phyloP scores from a whole-genome alignment of 1,140 invertebrate genomes.

The Phocides pigmalion region DNA sequence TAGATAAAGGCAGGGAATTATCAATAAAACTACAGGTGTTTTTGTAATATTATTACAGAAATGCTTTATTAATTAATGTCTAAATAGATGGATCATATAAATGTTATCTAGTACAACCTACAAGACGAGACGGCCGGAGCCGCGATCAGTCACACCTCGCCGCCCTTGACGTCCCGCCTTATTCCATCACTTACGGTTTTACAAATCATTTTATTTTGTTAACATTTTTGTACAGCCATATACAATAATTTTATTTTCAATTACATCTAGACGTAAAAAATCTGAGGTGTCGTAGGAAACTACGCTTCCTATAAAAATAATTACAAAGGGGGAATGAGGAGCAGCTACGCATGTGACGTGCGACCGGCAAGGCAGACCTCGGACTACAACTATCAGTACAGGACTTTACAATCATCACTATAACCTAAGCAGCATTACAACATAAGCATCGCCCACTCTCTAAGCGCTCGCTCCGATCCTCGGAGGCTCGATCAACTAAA shows the following conservation, averaged over 20 bases:
- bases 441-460: conserved; percentile 68
- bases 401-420: conserved; percentile 83
- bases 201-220: conserved; percentile 83
- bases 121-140: conserved; percentile 70
- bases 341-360: conserved; percentile 80
- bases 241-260: conserved; percentile 84
- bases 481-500: conserved; percentile 68
- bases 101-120: conserved; percentile 85
- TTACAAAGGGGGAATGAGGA: conserved; percentile 82
- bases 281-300: conserved; percentile 81
- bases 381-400: conserved; percentile 77
- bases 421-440: conserved; percentile 63
- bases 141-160: conserved; percentile 56
- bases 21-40: conserved; percentile 67
- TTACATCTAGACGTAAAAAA: conserved; percentile 84
- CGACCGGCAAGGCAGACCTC: conserved; percentile 78
- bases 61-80: conserved; percentile 85
- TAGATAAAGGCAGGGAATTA: not conserved
- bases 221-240: conserved; percentile 84
- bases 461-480: conserved; percentile 56
- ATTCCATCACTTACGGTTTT: conserved; percentile 81
- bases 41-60: conserved; percentile 85
- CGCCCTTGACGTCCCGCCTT: conserved; percentile 68
- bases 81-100: conserved; percentile 85
- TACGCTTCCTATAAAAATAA: conserved; percentile 83